Percentiles rank a stretch among this genome's conserved stretches.
phyloP scores from a whole-genome alignment of 35 echinoderm and acorn worm genomes.

The Anneissia japonica region DNA sequence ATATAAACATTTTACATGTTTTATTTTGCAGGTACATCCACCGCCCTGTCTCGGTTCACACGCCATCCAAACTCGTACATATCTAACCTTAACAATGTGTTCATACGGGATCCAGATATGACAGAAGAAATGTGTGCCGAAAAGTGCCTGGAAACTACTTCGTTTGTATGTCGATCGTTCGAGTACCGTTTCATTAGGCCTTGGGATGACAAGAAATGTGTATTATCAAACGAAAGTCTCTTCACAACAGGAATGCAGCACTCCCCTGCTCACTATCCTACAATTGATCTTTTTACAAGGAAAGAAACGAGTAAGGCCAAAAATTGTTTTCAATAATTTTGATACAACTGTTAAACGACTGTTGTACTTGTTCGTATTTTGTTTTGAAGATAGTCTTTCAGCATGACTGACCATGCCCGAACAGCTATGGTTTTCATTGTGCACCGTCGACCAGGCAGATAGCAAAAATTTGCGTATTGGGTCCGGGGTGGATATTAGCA shows the following conservation, averaged over 20 bases:
- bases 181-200: conserved; percentile 66
- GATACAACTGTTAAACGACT: too few species aligned
- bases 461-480: too few species aligned
- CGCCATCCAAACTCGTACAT: conserved; percentile 36
- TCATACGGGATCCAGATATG: conserved; percentile 30
- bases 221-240: conserved; percentile 55
- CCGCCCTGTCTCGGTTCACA: conserved; percentile 45
- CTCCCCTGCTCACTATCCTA: not conserved
- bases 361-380: too few species aligned
- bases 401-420: too few species aligned
- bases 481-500: too few species aligned
- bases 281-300: conserved; percentile 69
- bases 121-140: conserved; percentile 63
- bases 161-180: conserved; percentile 68
- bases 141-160: conserved; percentile 36
- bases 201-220: conserved; percentile 35
- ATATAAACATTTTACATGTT: not conserved
- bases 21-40: conserved; percentile 24
- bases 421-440: too few species aligned
- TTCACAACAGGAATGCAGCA: conserved; percentile 48
- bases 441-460: too few species aligned
- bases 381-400: too few species aligned
- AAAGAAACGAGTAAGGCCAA: conserved; percentile 72
- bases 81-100: conserved; percentile 30
- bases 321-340: too few species aligned